A percentile compares a stretch with the other conserved stretches of the same genome.
Evolutionary conservation across 2,797 vertebrate genomes (phyloP).

Genomic region (Vireo griseus): DNA sequence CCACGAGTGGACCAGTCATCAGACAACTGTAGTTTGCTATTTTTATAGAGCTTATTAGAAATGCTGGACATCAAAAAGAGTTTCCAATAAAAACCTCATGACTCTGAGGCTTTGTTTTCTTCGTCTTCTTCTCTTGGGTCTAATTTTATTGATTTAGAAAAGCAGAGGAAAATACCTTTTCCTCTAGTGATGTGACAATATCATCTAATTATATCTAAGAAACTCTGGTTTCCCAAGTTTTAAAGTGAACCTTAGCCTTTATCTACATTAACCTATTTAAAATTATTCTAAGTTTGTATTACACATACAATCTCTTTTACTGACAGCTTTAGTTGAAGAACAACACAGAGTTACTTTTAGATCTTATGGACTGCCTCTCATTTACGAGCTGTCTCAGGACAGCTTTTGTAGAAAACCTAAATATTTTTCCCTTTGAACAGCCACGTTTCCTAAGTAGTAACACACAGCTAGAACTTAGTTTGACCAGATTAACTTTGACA

Average conservation of each 20-base stretch:
- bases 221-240: neutral
- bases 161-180: neutral
- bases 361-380: neutral
- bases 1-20: neutral
- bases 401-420: neutral
- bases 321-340: neutral
- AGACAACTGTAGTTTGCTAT: neutral
- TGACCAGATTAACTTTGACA: neutral
- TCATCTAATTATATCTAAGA: neutral
- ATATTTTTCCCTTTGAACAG: neutral
- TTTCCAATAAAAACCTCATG: accelerated
- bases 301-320: neutral
- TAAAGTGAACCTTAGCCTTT: neutral
- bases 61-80: neutral
- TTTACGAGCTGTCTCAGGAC: accelerated
- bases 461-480: neutral
- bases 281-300: neutral
- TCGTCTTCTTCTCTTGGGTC: neutral
- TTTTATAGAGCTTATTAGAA: neutral
- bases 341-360: neutral
- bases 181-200: neutral
- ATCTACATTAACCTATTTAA: neutral
- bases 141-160: neutral
- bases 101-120: neutral
- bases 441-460: neutral